These are phyloP conservation scores for Anthoscopus minutus DNA, from an alignment of 2,113 vertebrate genomes.

Conservation along the genomic window DNA sequence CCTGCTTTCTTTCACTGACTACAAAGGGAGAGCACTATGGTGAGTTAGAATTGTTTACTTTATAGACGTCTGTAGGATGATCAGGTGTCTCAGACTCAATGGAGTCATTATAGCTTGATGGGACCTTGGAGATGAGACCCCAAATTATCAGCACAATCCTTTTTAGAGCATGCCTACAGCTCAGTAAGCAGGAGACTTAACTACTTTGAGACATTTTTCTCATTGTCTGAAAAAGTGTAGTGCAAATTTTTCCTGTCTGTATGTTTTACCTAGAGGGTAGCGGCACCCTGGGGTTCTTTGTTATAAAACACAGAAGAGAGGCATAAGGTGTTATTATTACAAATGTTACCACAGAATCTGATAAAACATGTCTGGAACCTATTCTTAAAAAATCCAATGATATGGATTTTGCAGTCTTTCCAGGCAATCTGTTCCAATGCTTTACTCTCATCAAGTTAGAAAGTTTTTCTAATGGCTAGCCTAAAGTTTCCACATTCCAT, in stretches of 20 bases:
- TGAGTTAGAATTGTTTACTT: background rate
- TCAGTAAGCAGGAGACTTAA: background rate
- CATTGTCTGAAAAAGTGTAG: background rate
- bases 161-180: background rate
- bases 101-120: background rate
- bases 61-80: background rate
- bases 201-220: background rate
- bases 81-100: background rate
- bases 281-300: background rate
- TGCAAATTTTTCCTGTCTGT: background rate
- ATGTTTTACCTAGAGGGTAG: background rate
- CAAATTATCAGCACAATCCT: background rate
- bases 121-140: background rate
- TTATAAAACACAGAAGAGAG: background rate
- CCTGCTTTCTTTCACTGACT: background rate
- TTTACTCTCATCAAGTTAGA: background rate
- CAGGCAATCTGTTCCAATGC: background rate
- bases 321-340: background rate
- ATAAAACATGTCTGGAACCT: slow-evolving; percentile 25
- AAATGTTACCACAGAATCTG: background rate
- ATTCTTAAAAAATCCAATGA: slow-evolving; percentile 32
- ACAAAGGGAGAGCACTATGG: background rate
- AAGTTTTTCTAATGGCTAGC: slow-evolving; percentile 20
- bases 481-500: slow-evolving; percentile 20
- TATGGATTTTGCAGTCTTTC: slow-evolving; percentile 43